These are phyloP conservation scores for Amblyjoppa proteus DNA, from an alignment of 2,888 invertebrate species.

Conservation along the genomic window DNA sequence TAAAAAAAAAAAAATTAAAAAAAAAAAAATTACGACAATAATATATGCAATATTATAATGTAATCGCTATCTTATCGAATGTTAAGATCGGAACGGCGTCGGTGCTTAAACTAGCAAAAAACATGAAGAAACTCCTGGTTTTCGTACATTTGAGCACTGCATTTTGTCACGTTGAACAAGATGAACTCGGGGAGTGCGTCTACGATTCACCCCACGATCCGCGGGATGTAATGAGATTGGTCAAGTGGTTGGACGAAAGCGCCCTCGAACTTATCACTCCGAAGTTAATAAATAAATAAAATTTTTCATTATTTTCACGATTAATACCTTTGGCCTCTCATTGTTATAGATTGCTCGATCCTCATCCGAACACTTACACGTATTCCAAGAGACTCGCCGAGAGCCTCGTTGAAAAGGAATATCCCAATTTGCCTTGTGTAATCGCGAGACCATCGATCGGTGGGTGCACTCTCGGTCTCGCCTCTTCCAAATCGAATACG, in stretches of 20 bases:
- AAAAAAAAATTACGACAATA: not conserved
- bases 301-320: not conserved
- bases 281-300: slow-evolving; percentile 84
- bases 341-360: slow-evolving; percentile 86
- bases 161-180: slow-evolving; percentile 97
- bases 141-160: slow-evolving; percentile 98
- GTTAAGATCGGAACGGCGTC: slow-evolving; percentile 90
- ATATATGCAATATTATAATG: not conserved
- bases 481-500: too few species aligned
- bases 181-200: slow-evolving; percentile 93
- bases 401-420: slow-evolving; percentile 91
- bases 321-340: not conserved
- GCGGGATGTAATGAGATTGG: slow-evolving; percentile 90
- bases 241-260: slow-evolving; percentile 90
- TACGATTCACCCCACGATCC: slow-evolving; percentile 91
- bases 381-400: slow-evolving; percentile 97
- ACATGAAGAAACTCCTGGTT: slow-evolving; percentile 91
- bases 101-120: slow-evolving; percentile 91
- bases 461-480: slow-evolving; percentile 82
- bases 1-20: not conserved
- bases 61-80: not conserved
- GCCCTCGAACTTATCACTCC: slow-evolving; percentile 89
- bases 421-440: slow-evolving; percentile 91
- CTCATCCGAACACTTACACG: slow-evolving; percentile 98
- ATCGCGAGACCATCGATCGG: slow-evolving; percentile 97